Evolutionary conservation across 2,113 vertebrate genomes (phyloP).

Genomic region (Origma solitaria): DNA sequence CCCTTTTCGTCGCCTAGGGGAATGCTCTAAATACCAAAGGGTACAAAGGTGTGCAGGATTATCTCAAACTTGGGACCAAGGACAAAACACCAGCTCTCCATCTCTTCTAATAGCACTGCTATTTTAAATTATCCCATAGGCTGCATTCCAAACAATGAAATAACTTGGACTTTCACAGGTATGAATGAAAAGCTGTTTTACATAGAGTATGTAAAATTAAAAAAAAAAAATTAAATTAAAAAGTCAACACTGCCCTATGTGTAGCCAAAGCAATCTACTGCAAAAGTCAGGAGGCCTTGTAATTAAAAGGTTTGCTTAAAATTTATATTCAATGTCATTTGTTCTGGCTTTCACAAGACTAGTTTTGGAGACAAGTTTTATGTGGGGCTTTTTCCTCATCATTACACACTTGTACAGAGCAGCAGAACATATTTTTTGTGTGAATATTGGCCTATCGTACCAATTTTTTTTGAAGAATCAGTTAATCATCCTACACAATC

Average conservation of each 20-base stretch:
- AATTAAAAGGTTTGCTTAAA: background rate
- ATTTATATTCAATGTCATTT: background rate
- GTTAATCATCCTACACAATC: constrained; percentile 35
- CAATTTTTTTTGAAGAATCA: background rate
- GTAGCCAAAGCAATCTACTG: background rate
- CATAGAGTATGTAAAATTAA: background rate
- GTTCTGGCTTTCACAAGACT: background rate
- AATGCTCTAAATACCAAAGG: background rate
- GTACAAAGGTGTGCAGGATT: background rate
- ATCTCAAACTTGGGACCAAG: background rate
- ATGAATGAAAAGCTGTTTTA: background rate
- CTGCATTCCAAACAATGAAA: background rate
- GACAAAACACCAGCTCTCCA: background rate
- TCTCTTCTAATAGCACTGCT: background rate
- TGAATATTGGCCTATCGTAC: background rate
- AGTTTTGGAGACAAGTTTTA: background rate
- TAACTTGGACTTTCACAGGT: background rate
- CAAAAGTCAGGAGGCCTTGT: background rate
- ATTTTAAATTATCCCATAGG: background rate
- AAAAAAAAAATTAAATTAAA: background rate
- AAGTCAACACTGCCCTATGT: background rate
- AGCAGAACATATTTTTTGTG: background rate
- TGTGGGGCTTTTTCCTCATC: background rate
- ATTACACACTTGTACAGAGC: background rate
- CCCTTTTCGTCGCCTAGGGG: background rate